Evolutionary conservation across 2,113 vertebrate genomes (phyloP).

Genomic region (Callocephalon fimbriatum): DNA sequence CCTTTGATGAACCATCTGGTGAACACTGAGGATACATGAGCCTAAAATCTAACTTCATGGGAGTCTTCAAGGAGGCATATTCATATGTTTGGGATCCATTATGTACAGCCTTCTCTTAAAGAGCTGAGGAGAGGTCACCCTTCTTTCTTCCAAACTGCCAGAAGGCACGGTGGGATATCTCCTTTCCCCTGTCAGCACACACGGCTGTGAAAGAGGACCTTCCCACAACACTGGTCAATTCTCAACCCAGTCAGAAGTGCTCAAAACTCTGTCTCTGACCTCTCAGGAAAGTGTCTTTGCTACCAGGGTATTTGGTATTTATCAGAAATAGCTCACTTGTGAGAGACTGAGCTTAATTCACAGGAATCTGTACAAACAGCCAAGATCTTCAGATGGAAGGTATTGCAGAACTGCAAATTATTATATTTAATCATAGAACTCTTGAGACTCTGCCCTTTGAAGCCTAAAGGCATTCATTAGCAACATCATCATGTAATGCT

Average conservation of each 20-base stretch:
- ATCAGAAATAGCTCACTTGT: neutral
- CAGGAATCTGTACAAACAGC: neutral
- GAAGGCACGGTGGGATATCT: neutral
- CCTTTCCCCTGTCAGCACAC: neutral
- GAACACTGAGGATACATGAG: neutral
- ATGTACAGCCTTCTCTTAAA: neutral
- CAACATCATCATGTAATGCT: neutral
- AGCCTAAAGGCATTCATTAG: constrained; percentile 55
- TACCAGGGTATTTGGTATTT: neutral
- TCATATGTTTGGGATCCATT: neutral
- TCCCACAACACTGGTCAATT: neutral
- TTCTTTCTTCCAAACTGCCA: neutral
- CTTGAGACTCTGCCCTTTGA: constrained; percentile 52
- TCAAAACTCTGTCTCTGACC: neutral
- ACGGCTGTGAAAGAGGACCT: neutral
- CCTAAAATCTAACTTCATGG: neutral
- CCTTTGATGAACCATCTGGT: neutral
- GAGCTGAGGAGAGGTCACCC: neutral
- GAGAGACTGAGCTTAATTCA: neutral
- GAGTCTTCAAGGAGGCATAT: neutral
- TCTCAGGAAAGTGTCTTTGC: neutral
- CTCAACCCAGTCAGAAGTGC: neutral
- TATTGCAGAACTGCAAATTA: constrained; percentile 18
- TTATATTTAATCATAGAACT: constrained; percentile 40
- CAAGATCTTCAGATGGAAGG: neutral